Evolutionary conservation across 2,888 invertebrate species (phyloP), one percentile per base, ranked within the genome.

Genomic region (Lydus trimaculatus): DNA sequence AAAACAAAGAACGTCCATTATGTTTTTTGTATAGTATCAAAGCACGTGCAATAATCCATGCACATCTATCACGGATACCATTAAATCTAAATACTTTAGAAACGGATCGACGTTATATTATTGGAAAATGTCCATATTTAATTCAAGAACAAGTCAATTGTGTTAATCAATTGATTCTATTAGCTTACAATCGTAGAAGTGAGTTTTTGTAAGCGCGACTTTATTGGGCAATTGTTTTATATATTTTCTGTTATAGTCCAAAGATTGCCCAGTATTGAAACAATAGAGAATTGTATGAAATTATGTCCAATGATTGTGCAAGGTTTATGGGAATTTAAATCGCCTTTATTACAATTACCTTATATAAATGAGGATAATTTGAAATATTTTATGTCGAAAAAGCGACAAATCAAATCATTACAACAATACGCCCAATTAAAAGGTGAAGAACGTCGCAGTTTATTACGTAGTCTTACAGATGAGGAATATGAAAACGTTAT

Each of bases 61-160:
- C 98, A 1, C 99, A 99, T 86, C 88, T 99, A 64, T 90, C 92
- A n/a, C 90, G 99, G 61, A 90, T 98, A 81, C 86, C 89, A 2
- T 84, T 97, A 23, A 94, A 94, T 77, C 89, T 90, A 0, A 88
- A 90, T 63, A 95, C 95, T 0, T 86, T 97, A 62, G 96, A 97
- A 80, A 90, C 91, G 82, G 97, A 98, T 87, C 89, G 94, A 56
- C 90, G 93, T 78, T 93, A 93, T 79, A 89, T 96, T 65, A 91
- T 95, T 60, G 94, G 92, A 75, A 96, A 98, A 84, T 95, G 96
- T 83, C 98, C 98, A 0, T 96, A 96, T 84, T 90, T 99, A 58
- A 92, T 99, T 65, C 96, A 98, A 79, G 99, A 99, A 87, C 98
- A 99, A 95, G 94, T 99, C 65, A 95, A 94, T 81, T 96, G 97